These are phyloP conservation scores for Notodonta dromedarius DNA, from an alignment of 2,888 invertebrate genomes.

Conservation along the genomic window DNA sequence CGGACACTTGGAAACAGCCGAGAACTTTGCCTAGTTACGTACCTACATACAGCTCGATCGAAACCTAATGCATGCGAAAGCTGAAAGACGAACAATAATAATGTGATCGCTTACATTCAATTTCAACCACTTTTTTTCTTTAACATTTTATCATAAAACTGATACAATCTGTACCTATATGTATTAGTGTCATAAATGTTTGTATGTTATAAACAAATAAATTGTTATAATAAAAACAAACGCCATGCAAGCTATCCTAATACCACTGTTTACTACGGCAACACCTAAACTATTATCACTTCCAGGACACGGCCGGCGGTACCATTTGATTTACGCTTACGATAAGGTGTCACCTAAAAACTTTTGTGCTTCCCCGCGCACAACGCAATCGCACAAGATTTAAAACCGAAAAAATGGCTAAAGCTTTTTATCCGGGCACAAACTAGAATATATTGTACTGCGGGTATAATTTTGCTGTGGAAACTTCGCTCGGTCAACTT, in stretches of 20 bases:
- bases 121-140: too few relatives aligned
- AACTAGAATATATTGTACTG: constrained; percentile 6
- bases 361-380: constrained; percentile 57
- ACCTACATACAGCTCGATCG: constrained; percentile 28
- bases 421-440: constrained; percentile 17
- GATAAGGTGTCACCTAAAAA: constrained; percentile 78
- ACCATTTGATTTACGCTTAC: constrained; percentile 76
- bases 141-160: too few relatives aligned
- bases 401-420: constrained; percentile 63
- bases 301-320: constrained; percentile 56
- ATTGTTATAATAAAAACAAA: too few relatives aligned
- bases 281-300: constrained; percentile 73
- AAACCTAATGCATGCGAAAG: constrained; percentile 34
- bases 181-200: constrained; percentile 4
- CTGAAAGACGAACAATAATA: constrained; percentile 16
- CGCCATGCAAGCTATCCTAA: constrained; percentile 32
- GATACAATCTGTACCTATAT: constrained; percentile 6
- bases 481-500: constrained; percentile 3
- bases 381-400: constrained; percentile 66
- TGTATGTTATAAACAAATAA: background rate
- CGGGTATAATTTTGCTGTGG: constrained; percentile 6
- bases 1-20: constrained; percentile 43
- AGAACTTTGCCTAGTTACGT: constrained; percentile 32
- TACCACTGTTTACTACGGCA: constrained; percentile 66
- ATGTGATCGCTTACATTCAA: constrained; percentile 5